Evolutionary conservation across 2,797 vertebrate species (phyloP), one percentile per base, ranked within the genome.

Genomic region (Spea hammondii): DNA sequence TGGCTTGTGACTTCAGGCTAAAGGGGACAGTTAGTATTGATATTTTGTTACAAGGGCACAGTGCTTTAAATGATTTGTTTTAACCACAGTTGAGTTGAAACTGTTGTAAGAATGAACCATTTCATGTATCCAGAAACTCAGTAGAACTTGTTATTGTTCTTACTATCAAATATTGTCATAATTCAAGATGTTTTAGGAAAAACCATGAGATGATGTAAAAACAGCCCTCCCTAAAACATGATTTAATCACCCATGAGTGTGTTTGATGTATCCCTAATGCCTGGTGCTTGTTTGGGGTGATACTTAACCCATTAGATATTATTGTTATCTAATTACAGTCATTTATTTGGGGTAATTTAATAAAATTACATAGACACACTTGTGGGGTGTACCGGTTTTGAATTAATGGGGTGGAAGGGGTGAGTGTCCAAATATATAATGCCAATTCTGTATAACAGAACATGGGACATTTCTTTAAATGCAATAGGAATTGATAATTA

Each of bases 1-100:
- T 59, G 10, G 3, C 50, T 14, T 60, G 66, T 64, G 54, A 47
- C 77, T 46, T 51, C 77, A 14, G 77, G 70, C 64, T 73, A 64
- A 13, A 79, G 11, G 44, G 17, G 32, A 13, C 69, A 49, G 14
- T 74, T 74, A 7, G 32, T 67, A 73, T 79, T 45, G 77, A 79
- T 79, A 72, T 79, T 72, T 8, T 78, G 54, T 65, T 51, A 78
- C 32, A 4, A 13, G 46, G 17, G 65, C 65, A 14, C n/a, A 49
- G 13, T 12, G 57, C 8, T 11, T 59, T 59, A 59, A 59, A 17
- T 17, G 17, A 17, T 17, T 13, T 12, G 12, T 59, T 59, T 59
- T 12, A 59, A 12, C 5, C 5, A 59, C 6, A 53, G 10, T 53
- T 17, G 51, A 11, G 6, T 7, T 7, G 6, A 53, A 11, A 53